Base-by-base conservation (phyloP, 2,888 invertebrate species). In the Anorthoa munda region DNA sequence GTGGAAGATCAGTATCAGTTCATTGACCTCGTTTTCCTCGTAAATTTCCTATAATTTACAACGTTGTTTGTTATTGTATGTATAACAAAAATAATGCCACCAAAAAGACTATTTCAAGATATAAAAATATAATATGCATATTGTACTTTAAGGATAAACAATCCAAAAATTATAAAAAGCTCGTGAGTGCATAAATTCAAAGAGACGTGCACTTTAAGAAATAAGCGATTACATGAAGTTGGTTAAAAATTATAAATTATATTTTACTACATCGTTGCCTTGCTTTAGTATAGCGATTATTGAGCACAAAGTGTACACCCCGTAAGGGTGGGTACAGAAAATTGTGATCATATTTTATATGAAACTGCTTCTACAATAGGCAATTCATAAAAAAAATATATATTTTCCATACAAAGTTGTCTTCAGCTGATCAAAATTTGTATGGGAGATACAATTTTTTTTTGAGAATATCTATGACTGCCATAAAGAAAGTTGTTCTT, bases 1-100 rank as follows among this genome's bases (percentile, higher is more conserved):
- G 87, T 91, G 90, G 77, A 77, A 83, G 71, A 83, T 82, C 66
- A 67, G 76, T 87, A 88, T 86, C 81, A 78, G 90, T 86, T 89
- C 77, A 88, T 86, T 86, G 86, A 88, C 87, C 89, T 81, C 65
- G 56, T 72, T 84, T 72, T 66, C 67, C 31, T 61, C 51, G 69
- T 65, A 77, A 74, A 70, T 75, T 77, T 82, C 77, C 68, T 77
- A 74, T 66, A 56, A 58, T 71, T 73, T 73, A 77, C 18, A 74
- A 72, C 17, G 23, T 66, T 71, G 69, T 67, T 67, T 69, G 58
- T 73, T 78, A 73, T 68, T 67, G 50, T 69, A 56, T 73, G 53
- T 72, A 61, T 73, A 71, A 81, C 21, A 68, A 81, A 81, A 81
- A 77, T 81, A 81, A 81, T 81, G 70, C 71, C 82, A 77, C 55